phyloP scores from a whole-genome alignment of 2,888 invertebrate species.

The Mythimna albipuncta region DNA sequence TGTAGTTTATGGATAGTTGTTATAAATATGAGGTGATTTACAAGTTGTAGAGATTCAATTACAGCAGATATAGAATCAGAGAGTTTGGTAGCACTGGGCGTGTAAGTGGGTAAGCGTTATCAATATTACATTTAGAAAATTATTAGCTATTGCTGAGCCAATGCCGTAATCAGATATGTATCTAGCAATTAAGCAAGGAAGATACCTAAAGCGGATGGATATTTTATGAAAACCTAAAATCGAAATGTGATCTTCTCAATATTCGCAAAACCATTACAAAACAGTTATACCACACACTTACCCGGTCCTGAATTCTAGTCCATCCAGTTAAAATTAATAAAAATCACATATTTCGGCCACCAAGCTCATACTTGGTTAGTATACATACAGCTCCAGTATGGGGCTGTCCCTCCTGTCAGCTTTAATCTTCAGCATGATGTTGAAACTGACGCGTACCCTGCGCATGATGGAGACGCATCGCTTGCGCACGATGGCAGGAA shows the following conservation, averaged over 20 bases:
- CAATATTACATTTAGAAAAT: constrained; percentile 35
- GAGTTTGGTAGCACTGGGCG: background rate
- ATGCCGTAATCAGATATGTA: constrained; percentile 11
- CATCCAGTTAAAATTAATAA: too few species aligned
- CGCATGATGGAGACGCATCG: too few species aligned
- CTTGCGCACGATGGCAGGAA: too few species aligned
- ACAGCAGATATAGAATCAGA: constrained; percentile 30
- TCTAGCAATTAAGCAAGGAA: background rate
- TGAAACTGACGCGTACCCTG: too few species aligned
- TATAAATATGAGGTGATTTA: constrained; percentile 2
- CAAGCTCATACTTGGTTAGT: too few species aligned
- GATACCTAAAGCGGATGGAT: too few species aligned
- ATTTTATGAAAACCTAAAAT: background rate
- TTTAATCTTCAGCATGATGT: too few species aligned
- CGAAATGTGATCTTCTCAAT: background rate
- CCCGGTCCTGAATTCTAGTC: too few species aligned
- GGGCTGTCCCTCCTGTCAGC: too few species aligned
- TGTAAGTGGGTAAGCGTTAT: constrained; percentile 10
- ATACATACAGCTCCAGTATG: too few species aligned
- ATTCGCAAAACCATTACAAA: background rate
- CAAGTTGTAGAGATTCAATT: constrained; percentile 37
- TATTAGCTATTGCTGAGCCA: constrained; percentile 9
- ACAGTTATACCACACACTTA: constrained; percentile 15
- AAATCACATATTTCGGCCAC: too few species aligned
- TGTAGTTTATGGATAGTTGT: background rate